These are phyloP conservation scores for Sterrhoptilus dennistouni DNA, from an alignment of 2,113 vertebrate genomes.

Conservation along the genomic window DNA sequence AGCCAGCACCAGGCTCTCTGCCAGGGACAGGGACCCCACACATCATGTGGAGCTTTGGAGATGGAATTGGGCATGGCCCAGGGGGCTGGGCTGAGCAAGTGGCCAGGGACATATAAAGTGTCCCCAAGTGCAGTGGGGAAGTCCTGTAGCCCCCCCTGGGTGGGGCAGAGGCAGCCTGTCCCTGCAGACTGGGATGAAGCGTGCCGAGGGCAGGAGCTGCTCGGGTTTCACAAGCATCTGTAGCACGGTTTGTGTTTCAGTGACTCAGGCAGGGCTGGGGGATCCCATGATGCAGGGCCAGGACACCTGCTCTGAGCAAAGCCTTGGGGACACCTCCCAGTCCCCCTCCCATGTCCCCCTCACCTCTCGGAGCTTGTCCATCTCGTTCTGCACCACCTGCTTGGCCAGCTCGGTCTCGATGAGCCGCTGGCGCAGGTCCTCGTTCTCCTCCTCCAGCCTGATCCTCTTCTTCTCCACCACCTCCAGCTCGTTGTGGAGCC, in stretches of 20 bases:
- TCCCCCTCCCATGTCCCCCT: neutral
- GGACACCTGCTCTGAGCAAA: neutral
- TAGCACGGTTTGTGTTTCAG: conserved; percentile 5
- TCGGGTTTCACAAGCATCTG: conserved; percentile 22
- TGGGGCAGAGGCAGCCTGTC: rapidly evolving
- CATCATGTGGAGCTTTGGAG: neutral
- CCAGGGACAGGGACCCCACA: neutral
- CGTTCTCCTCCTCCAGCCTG: conserved; percentile 91
- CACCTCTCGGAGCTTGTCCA: conserved; percentile 93
- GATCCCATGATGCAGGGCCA: neutral
- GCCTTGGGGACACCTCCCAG: rapidly evolving
- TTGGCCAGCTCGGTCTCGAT: conserved; percentile 94
- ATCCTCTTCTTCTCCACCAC: conserved; percentile 90
- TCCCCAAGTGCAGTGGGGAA: neutral
- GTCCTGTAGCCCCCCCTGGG: rapidly evolving
- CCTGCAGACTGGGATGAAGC: neutral
- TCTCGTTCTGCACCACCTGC: conserved; percentile 94
- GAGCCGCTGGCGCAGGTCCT: conserved; percentile 88
- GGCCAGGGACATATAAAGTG: neutral
- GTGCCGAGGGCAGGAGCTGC: neutral
- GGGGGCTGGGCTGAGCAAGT: neutral
- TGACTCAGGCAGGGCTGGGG: neutral
- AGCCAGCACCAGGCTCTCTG: neutral
- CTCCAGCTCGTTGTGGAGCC: conserved; percentile 94
- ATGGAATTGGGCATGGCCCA: rapidly evolving